Conservation (phyloP, 2,797 vertebrate species). For the Harpagifer antarcticus region DNA sequence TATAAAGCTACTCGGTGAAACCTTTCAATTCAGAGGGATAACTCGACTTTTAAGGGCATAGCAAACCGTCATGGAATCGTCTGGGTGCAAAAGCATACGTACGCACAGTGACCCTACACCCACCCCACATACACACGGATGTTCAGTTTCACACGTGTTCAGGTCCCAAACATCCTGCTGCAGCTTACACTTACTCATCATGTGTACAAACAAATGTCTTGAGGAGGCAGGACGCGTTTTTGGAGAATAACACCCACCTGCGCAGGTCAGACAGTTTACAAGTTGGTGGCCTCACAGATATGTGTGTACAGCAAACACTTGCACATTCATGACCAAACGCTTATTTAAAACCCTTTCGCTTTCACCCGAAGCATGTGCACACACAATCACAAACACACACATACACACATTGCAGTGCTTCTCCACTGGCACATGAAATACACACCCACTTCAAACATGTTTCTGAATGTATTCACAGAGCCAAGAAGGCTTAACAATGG, state of each 20-base stretch:
- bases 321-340: constrained; percentile 24
- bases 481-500: constrained; percentile 63
- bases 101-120: constrained; percentile 36
- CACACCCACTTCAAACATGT: constrained; percentile 55
- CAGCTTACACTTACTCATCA: constrained; percentile 87
- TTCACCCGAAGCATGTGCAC: constrained; percentile 17
- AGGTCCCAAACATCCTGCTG: constrained; percentile 90
- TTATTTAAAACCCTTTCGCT: constrained; percentile 35
- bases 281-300: constrained; percentile 48
- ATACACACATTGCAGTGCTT: constrained; percentile 10
- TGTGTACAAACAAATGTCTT: constrained; percentile 94
- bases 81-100: constrained; percentile 57
- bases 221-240: constrained; percentile 61
- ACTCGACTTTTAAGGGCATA: constrained; percentile 60
- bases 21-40: constrained; percentile 61
- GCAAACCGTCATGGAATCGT: constrained; percentile 50
- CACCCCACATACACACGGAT: constrained; percentile 51
- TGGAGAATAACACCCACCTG: constrained; percentile 89
- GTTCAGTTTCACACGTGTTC: constrained; percentile 87
- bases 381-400: constrained; percentile 1
- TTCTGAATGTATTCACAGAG: constrained; percentile 66
- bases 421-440: constrained; percentile 42
- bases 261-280: constrained; percentile 78
- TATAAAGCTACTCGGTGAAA: constrained; percentile 34
- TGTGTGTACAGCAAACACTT: constrained; percentile 35